Conservation (phyloP, 2,113 vertebrate species). For the Onychostruthus taczanowskii region DNA sequence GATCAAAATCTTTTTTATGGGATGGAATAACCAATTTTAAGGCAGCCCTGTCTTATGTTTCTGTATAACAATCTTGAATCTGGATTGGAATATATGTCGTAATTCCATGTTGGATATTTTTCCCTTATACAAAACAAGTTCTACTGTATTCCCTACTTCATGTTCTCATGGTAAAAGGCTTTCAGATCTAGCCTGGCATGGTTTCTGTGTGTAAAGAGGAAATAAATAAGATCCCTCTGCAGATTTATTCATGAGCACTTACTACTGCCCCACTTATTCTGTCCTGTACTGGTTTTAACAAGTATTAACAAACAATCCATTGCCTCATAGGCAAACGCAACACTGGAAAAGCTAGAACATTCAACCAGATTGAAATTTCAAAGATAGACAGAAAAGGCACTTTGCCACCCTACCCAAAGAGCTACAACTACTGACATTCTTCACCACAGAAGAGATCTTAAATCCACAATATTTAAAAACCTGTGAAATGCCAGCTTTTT, state of each 20-base stretch:
- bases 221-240: background rate
- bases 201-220: background rate
- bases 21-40: background rate
- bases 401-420: background rate
- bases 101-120: background rate
- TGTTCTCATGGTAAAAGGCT: background rate
- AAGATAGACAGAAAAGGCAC: background rate
- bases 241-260: background rate
- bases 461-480: background rate
- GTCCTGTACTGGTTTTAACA: background rate
- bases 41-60: rapidly evolving
- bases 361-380: background rate
- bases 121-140: background rate
- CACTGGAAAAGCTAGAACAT: background rate
- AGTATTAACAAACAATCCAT: background rate
- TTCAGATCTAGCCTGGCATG: background rate
- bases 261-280: background rate
- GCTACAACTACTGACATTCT: background rate
- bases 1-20: background rate
- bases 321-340: background rate
- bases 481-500: background rate
- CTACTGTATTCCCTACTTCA: background rate
- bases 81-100: background rate
- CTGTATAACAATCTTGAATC: background rate
- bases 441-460: background rate